Base-by-base conservation (phyloP, 2,888 invertebrate species). In the Eudasyphora cyanicolor region DNA sequence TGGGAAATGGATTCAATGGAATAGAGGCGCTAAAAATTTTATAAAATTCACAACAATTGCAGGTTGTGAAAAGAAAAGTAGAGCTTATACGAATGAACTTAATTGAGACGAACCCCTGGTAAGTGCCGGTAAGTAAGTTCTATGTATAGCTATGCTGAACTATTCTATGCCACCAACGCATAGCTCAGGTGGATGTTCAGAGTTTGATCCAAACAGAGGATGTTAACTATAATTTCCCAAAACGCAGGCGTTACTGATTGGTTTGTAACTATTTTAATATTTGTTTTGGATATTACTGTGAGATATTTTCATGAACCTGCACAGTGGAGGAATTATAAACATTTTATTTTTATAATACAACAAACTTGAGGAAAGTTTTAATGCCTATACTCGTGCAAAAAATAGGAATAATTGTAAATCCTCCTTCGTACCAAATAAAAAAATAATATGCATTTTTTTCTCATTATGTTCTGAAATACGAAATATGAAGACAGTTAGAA, bases 161-260 rank as follows among this genome's bases (percentile, higher is more conserved):
- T n/a, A 8, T n/a, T 4, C 17, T 4, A 32, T 51, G 21, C n/a
- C 14, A 57, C 12, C 49, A 14, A 49, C 2, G 19, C 24, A 12
- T 32, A 8, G 54, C 12, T 6, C 10, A 12, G 54, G 54, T 45
- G 45, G 3, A 45, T 45, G 3, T 45, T n/a, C 10, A 35, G 45
- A 24, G 57, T 1, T n/a, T 71, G 70, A 19, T 70, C 21, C 14
- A 27, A 38, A 24, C 32, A 75, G 27, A 64, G 51, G 71, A 35
- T 70, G 45, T 70, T 70, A 60, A n/a, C n/a, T n/a, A 54, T 54
- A 64, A 78, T 73, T 78, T 67, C n/a, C 49, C 24, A 71, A 19
- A 64, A 57, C 38, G 19, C 3, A 42, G 27, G n/a, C 27, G 42
- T 76, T 67, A 17, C 35, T 32, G 54, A 24, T 60, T 42, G 27